Conservation (phyloP, 2,888 invertebrate genomes). For the Drosophila formosana region DNA sequence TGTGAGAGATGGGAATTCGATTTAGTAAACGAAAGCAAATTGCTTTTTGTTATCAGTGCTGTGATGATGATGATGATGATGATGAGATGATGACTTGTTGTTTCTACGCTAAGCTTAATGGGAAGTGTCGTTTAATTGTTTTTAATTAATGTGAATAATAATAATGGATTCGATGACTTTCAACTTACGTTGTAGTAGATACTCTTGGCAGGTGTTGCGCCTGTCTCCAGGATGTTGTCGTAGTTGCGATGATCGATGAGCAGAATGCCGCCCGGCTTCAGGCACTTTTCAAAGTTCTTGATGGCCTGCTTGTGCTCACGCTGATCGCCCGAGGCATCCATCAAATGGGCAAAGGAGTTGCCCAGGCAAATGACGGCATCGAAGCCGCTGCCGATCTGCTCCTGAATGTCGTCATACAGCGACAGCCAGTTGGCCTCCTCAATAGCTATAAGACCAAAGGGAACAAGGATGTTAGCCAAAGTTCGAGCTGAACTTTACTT, state of each 20-base stretch:
- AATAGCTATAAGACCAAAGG: slow-evolving; percentile 88
- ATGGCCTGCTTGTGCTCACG: slow-evolving; percentile 92
- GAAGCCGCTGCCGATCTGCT: slow-evolving; percentile 88
- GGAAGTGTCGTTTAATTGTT: slow-evolving; percentile 54
- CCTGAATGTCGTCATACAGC: slow-evolving; percentile 90
- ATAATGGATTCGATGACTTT: not conserved
- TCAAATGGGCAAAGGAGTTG: slow-evolving; percentile 95
- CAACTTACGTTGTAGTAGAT: slow-evolving; percentile 94
- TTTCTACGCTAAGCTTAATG: slow-evolving; percentile 14
- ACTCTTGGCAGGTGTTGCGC: slow-evolving; percentile 92
- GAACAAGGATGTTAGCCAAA: not conserved
- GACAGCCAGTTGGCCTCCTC: slow-evolving; percentile 97
- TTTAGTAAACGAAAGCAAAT: slow-evolving; percentile 5
- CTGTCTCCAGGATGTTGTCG: slow-evolving; percentile 91
- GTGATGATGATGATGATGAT: slow-evolving; percentile 28
- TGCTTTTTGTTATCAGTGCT: slow-evolving; percentile 48
- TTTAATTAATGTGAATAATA: slow-evolving; percentile 43
- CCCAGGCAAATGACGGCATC: slow-evolving; percentile 96
- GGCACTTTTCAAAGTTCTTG: slow-evolving; percentile 91
- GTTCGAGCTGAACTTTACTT: no score
- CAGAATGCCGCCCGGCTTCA: slow-evolving; percentile 93
- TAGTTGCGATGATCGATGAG: slow-evolving; percentile 96
- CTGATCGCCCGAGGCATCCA: slow-evolving; percentile 92
- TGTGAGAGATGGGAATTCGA: slow-evolving; percentile 10
- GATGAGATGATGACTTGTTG: slow-evolving; percentile 38